Conservation (phyloP, 1,140 invertebrate genomes). For the Tigriopus japonicus region DNA sequence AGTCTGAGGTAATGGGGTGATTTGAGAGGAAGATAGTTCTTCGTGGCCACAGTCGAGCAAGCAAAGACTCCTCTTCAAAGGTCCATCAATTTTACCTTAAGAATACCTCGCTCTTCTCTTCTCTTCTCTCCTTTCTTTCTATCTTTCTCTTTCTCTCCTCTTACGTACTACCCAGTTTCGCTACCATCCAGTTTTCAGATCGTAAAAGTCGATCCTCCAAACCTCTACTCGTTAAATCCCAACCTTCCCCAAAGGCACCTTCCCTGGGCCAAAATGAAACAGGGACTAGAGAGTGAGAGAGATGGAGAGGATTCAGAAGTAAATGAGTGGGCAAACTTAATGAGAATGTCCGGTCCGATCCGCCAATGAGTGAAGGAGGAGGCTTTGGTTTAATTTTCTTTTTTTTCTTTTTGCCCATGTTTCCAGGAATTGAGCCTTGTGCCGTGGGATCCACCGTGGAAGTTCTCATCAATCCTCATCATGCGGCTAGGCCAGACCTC, state of each 20-base stretch:
- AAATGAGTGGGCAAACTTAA: conserved; percentile 43
- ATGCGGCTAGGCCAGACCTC: conserved; percentile 10
- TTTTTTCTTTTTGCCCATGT: conserved; percentile 24
- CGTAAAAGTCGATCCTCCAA: not conserved
- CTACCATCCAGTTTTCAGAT: too few species aligned
- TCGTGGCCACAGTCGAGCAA: too few species aligned
- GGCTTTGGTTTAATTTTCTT: conserved; percentile 49
- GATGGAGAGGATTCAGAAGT: conserved; percentile 41
- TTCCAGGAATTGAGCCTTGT: conserved; percentile 68
- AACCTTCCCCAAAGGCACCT: conserved; percentile 2
- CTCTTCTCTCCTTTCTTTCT: too few species aligned
- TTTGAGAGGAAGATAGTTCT: too few species aligned
- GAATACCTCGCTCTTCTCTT: too few species aligned
- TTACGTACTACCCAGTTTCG: too few species aligned
- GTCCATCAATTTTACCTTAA: too few species aligned
- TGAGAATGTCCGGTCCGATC: conserved; percentile 65
- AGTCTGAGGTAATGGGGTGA: too few species aligned
- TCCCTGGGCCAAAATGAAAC: conserved; percentile 16
- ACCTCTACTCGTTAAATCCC: conserved; percentile 9
- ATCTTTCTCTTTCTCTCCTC: too few species aligned
- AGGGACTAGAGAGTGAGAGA: conserved; percentile 24
- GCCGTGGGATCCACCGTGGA: conserved; percentile 81
- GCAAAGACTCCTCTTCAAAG: too few species aligned
- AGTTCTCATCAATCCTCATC: conserved; percentile 37
- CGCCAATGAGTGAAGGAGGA: conserved; percentile 34